Base-by-base conservation (phyloP, 2,797 vertebrate genomes). In the Picus viridis region DNA sequence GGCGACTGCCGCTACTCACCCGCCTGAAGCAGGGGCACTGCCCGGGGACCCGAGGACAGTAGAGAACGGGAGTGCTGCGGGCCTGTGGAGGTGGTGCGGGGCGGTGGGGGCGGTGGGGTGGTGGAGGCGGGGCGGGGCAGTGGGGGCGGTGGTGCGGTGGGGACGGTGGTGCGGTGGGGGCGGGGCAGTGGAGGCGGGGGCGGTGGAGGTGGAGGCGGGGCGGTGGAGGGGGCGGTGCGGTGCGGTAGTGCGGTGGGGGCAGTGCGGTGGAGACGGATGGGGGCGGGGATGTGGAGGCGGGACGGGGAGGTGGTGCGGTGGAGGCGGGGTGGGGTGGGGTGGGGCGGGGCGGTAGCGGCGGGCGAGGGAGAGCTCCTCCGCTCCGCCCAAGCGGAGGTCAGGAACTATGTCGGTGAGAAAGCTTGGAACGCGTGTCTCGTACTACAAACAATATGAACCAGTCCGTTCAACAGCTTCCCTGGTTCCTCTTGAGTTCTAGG, bases 1-100 rank as follows among this genome's bases (percentile, higher is more conserved):
- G 22, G 45, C 62, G 39, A 22, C 41, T 4, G 30, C n/a, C 24
- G 12, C 9, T 94, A 92, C 94, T 95, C 85, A 94, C 94, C 92
- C 54, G 54, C 49, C 36, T 36, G 62, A 65, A 32, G 49, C 58
- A 27, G 82, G 19, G 49, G 32, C 58, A 57, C 79, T 26, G 64
- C 69, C 89, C 61, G 19, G 2, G 51, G 20, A 17, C 61, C 12
- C 2, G 7, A 10, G 3, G 24, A 39, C 39, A 39, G 39, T 39
- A 39, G 39, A 39, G 39, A 39, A 39, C 11, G 6, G 23, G 12
- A 32, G 13, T n/a, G 13, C 57, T 14, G 7, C 12, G 3, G 49
- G 16, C 0, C 0, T 4, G 3, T 3, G 10, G 2, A 22, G 36
- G 19, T 4, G 8, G 41, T 16, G 11, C 17, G 56, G 20, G 12